Conservation (phyloP, 2,888 invertebrate species). For the Caenorhabditis sp. region DNA sequence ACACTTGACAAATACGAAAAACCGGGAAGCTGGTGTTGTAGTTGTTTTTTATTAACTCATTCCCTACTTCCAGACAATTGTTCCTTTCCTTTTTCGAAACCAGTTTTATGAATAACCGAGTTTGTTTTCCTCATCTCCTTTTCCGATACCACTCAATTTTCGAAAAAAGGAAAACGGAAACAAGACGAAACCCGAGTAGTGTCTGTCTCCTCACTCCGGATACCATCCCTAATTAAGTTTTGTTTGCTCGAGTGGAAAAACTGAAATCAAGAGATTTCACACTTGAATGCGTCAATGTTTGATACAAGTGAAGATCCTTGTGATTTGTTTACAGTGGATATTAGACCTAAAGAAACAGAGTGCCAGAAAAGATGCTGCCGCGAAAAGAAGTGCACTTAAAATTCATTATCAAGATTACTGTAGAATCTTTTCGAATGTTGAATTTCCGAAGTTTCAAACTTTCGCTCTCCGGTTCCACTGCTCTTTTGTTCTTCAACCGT, state of each 20-base stretch:
- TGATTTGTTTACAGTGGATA: neutral
- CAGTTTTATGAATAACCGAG: slow-evolving; percentile 35
- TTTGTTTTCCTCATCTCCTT: slow-evolving; percentile 2
- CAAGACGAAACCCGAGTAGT: neutral
- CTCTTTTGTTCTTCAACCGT: slow-evolving; percentile 27
- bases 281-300: slow-evolving; percentile 51
- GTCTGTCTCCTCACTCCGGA: neutral
- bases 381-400: neutral
- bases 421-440: neutral
- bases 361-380: neutral
- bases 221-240: slow-evolving; percentile 45
- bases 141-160: neutral
- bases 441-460: neutral
- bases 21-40: neutral
- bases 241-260: slow-evolving; percentile 51
- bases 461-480: neutral
- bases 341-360: neutral
- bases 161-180: slow-evolving; percentile 35
- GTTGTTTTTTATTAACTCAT: slow-evolving; percentile 15
- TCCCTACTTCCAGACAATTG: slow-evolving; percentile 10
- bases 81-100: neutral
- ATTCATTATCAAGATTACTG: neutral
- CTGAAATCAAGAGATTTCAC: slow-evolving; percentile 38
- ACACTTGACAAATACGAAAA: neutral
- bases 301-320: slow-evolving; percentile 15